Evolutionary conservation across 2,888 invertebrate species (phyloP), one percentile per base, ranked within the genome.

Genomic region (Stenoptilia bipunctidactyla): DNA sequence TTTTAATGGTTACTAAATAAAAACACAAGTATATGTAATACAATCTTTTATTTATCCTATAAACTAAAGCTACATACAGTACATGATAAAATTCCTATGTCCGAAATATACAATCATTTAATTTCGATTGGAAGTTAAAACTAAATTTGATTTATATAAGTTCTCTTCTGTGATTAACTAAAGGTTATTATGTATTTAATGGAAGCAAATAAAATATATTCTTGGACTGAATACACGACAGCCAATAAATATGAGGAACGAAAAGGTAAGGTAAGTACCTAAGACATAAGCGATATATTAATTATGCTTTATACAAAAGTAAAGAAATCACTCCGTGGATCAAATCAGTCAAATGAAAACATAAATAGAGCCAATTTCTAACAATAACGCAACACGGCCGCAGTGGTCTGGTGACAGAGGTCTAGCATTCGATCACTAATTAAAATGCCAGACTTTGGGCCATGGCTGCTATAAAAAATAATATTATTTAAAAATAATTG

Each of bases 101-200:
- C 68, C 69, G 67, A 77, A 77, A 76, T 77, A 80, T 75, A 80
- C 69, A 80, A 63, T 71, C 57, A 67, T 67, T 67, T 59, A 74
- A 75, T 74, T 74, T 75, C 62, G 73, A 72, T 75, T 66, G 54
- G 45, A 55, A 46, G 51, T 64, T 65, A 64, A 65, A 74, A 70
- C 56, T 52, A 64, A 76, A 59, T 74, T 34, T 73, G 75, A 76
- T 79, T 77, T 66, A 30, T 53, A 56, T 54, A 53, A 46, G 50
- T 57, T 55, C 58, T 59, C 9, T 30, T 30, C 54, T 66, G 50
- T 62, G 62, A 65, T 75, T 51, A 58, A 70, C 69, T 73, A 74
- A 43, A 52, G 56, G 52, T 69, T 75, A 75, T 58, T 42, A 45
- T 47, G 47, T 46, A 45, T 45, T 60, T 66, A 72, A 69, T 73